Conservation (phyloP, 1,140 invertebrate species). For the Drosophila pandora region DNA sequence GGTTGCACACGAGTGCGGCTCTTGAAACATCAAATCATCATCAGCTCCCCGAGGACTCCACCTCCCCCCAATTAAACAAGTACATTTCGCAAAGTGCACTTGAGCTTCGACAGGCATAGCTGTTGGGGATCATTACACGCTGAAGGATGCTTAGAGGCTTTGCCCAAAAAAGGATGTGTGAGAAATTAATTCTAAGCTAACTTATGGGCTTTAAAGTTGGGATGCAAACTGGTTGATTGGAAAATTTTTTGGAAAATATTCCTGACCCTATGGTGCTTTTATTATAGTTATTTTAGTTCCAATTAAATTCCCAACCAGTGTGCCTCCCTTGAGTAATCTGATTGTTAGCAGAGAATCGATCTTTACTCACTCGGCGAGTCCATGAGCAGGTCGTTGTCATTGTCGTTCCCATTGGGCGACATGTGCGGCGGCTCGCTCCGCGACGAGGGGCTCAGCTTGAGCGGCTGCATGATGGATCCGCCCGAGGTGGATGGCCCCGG, state of each 20-base stretch:
- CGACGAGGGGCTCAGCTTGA: conserved; percentile 73
- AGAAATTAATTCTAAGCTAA: conserved; percentile 49
- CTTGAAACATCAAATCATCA: conserved; percentile 61
- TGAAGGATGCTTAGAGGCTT: conserved; percentile 27
- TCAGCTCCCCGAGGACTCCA: conserved; percentile 3
- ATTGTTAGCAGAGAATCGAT: conserved; percentile 66
- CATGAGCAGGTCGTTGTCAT: conserved; percentile 88
- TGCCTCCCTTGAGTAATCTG: conserved; percentile 1
- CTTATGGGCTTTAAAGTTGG: conserved; percentile 26
- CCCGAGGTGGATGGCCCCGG: conserved; percentile 71
- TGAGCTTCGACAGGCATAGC: conserved; percentile 14
- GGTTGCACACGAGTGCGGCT: conserved; percentile 38
- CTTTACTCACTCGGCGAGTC: conserved; percentile 92
- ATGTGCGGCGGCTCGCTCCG: conserved; percentile 78
- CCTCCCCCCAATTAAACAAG: conserved; percentile 39
- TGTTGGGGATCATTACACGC: conserved; percentile 31
- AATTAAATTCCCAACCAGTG: background rate
- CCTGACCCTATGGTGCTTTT: background rate
- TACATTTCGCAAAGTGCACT: conserved; percentile 32
- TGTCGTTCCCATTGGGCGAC: conserved; percentile 86
- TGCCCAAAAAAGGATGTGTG: conserved; percentile 11
- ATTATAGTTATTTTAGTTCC: background rate
- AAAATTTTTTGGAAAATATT: background rate
- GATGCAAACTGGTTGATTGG: conserved; percentile 8
- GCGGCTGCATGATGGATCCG: conserved; percentile 66